phyloP scores from a whole-genome alignment of 2,888 invertebrate species.

The Leptinotarsa rubiginosa region DNA sequence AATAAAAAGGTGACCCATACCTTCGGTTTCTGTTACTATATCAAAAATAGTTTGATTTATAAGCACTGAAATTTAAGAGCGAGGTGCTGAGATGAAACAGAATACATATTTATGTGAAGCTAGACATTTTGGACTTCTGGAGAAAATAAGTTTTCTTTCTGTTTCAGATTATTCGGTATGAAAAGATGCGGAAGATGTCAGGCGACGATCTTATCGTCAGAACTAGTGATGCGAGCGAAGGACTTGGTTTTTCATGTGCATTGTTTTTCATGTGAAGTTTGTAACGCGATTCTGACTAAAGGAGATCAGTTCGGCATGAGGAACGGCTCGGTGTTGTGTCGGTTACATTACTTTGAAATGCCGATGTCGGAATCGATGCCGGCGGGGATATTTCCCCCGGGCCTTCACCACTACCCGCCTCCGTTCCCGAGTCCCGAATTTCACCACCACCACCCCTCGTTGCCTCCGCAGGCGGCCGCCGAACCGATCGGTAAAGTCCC shows the following conservation, averaged over 20 bases:
- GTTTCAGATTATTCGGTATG: conserved; percentile 88
- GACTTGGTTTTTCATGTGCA: conserved; percentile 94
- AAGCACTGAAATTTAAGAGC: no score
- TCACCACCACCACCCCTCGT: conserved; percentile 65
- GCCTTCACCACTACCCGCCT: conserved; percentile 67
- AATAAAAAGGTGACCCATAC: no score
- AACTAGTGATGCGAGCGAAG: conserved; percentile 94
- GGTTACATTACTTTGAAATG: conserved; percentile 75
- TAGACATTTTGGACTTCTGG: no score
- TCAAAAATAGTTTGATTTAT: no score
- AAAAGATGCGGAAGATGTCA: conserved; percentile 91
- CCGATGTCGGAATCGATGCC: conserved; percentile 59
- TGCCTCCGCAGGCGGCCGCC: conserved; percentile 68
- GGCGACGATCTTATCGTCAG: conserved; percentile 87
- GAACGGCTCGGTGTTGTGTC: conserved; percentile 89
- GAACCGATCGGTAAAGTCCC: conserved; percentile 67
- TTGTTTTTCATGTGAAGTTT: conserved; percentile 93
- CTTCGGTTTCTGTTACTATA: no score
- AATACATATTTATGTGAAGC: not conserved
- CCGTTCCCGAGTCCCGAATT: conserved; percentile 65
- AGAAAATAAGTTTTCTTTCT: not conserved
- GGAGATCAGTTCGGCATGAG: conserved; percentile 96
- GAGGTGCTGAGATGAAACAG: no score
- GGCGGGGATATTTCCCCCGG: conserved; percentile 68
- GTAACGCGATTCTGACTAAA: conserved; percentile 87